A percentile compares a stretch with the other conserved stretches of the same genome.
Conservation (phyloP, 2,113 vertebrate species). For the Cyprinodon variegatus region DNA sequence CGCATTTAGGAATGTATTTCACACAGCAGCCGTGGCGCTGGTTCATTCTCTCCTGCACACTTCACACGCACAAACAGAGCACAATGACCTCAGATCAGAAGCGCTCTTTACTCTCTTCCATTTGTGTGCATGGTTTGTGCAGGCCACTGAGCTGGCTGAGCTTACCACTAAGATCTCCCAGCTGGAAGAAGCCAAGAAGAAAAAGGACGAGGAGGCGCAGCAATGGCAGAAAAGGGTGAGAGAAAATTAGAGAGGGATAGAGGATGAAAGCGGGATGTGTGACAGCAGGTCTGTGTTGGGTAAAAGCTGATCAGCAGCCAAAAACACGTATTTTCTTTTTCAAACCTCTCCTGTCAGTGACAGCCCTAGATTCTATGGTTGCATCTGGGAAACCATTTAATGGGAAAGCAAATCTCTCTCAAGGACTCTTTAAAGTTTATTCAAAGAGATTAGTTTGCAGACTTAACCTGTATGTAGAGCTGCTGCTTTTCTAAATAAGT, state of each 20-base stretch:
- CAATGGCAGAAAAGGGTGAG: slow-evolving; percentile 94
- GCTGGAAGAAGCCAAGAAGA: slow-evolving; percentile 91
- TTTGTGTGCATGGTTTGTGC: slow-evolving; percentile 57
- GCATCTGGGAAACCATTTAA: not conserved
- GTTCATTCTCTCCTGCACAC: not conserved
- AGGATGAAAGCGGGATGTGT: slow-evolving; percentile 50
- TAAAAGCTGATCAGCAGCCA: not conserved
- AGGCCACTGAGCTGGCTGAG: slow-evolving; percentile 93
- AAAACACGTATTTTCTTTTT: slow-evolving; percentile 8
- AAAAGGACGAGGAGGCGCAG: slow-evolving; percentile 90
- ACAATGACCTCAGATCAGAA: slow-evolving; percentile 60
- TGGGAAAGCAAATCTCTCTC: not conserved
- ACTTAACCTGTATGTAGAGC: not conserved
- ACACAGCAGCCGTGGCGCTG: not conserved
- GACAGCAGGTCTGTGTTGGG: slow-evolving; percentile 24
- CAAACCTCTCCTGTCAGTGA: not conserved
- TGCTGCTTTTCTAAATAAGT: not conserved
- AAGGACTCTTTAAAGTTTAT: not conserved
- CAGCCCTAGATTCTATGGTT: not conserved
- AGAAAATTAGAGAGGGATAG: slow-evolving; percentile 56
- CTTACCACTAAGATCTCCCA: slow-evolving; percentile 91
- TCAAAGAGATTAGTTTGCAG: slow-evolving; percentile 6
- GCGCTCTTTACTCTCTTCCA: slow-evolving; percentile 55
- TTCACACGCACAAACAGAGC: slow-evolving; percentile 32
- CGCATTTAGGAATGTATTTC: not conserved